Conservation (phyloP, 2,797 vertebrate genomes). For the Atherinosoma microstoma region DNA sequence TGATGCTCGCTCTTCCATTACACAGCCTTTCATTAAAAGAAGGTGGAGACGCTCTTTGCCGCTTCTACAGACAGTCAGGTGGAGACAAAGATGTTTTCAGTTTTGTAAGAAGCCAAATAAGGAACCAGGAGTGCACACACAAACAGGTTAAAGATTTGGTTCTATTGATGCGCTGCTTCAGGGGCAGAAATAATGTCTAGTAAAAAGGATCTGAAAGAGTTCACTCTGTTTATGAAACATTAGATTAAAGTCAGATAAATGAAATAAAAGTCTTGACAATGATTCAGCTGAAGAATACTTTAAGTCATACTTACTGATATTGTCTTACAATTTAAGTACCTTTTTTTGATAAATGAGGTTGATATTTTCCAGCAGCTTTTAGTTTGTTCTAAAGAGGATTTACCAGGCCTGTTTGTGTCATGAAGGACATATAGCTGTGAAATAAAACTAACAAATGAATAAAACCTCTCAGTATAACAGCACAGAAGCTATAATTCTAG, state of each 20-base stretch:
- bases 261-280: too few species aligned
- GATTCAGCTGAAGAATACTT: neutral
- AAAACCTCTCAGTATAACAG: too few species aligned
- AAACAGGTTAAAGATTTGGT: neutral
- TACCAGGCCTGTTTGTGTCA: too few species aligned
- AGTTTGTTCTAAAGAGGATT: too few species aligned
- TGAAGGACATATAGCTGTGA: too few species aligned
- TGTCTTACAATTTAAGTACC: too few species aligned
- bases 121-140: neutral
- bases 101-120: constrained; percentile 6
- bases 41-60: constrained; percentile 26
- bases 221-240: neutral
- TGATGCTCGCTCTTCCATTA: constrained; percentile 29
- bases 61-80: constrained; percentile 15
- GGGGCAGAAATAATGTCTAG: neutral
- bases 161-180: constrained; percentile 4
- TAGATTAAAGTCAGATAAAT: neutral
- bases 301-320: too few species aligned
- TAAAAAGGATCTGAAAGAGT: neutral
- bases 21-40: constrained; percentile 69
- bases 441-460: too few species aligned
- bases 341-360: too few species aligned
- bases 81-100: constrained; percentile 4
- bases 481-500: too few species aligned
- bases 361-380: too few species aligned